Conservation (phyloP, 1,140 invertebrate species). For the Aphaenogaster floridana region DNA sequence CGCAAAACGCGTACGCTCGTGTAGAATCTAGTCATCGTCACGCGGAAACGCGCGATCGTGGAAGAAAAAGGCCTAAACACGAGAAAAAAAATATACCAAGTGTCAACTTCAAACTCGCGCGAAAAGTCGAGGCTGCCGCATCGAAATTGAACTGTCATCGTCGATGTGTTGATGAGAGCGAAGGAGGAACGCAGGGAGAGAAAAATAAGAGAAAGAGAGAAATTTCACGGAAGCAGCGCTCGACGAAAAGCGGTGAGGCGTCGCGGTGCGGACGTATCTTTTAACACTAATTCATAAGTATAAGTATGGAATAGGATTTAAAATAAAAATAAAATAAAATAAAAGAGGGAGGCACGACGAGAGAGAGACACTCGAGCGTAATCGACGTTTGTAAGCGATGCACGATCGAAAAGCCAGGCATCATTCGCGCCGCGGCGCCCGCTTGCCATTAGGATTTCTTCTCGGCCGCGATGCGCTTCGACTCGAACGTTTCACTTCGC, state of each 20-base stretch:
- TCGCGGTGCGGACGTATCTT: slow-evolving; percentile 14
- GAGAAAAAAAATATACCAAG: slow-evolving; percentile 17
- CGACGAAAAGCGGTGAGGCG: slow-evolving; percentile 7
- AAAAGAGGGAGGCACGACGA: background rate
- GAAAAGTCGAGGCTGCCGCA: slow-evolving; percentile 50
- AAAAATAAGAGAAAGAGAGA: background rate
- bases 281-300: slow-evolving; percentile 34
- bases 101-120: slow-evolving; percentile 16
- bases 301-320: slow-evolving; percentile 36
- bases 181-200: background rate
- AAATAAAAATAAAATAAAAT: slow-evolving; percentile 22
- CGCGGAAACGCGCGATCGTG: slow-evolving; percentile 51
- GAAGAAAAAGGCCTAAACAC: slow-evolving; percentile 68
- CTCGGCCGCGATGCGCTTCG: slow-evolving; percentile 54
- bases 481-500: slow-evolving; percentile 22
- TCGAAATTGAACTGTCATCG: slow-evolving; percentile 3
- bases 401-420: background rate
- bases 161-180: slow-evolving; percentile 8
- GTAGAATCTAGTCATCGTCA: slow-evolving; percentile 66
- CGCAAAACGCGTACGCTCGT: slow-evolving; percentile 34
- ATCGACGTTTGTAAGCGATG: background rate
- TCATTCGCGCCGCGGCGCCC: slow-evolving; percentile 39
- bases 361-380: background rate
- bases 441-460: slow-evolving; percentile 9
- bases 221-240: slow-evolving; percentile 3